These are phyloP conservation scores for Eupithecia insigniata DNA, from an alignment of 2,888 invertebrate species.

Conservation along the genomic window DNA sequence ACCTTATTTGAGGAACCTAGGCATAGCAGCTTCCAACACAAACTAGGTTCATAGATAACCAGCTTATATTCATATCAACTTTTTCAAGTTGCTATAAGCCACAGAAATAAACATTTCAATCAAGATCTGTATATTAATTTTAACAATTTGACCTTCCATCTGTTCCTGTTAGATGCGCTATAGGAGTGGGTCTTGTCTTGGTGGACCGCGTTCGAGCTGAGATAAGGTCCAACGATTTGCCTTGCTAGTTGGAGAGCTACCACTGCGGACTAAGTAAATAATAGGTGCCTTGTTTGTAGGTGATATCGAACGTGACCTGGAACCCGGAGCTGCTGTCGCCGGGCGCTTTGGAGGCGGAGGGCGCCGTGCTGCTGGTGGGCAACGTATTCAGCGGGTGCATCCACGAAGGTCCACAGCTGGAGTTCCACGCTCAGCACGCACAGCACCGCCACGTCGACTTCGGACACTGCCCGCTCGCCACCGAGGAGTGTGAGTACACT, in stretches of 20 bases:
- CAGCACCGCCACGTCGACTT: conserved; percentile 88
- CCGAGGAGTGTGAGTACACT: conserved; percentile 83
- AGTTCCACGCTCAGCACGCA: conserved; percentile 87
- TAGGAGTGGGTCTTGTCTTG: not conserved
- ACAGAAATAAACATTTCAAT: no score
- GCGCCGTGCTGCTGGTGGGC: conserved; percentile 90
- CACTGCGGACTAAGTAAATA: not conserved
- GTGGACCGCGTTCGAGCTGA: no score
- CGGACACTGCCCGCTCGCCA: conserved; percentile 90
- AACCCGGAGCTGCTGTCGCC: conserved; percentile 89
- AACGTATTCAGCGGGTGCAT: conserved; percentile 93
- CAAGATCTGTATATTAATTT: no score
- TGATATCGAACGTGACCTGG: conserved; percentile 91
- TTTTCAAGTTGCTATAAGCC: no score
- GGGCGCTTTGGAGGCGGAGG: conserved; percentile 88
- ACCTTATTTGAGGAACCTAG: no score
- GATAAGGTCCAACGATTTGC: not conserved
- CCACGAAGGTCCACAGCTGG: conserved; percentile 93
- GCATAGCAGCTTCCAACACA: no score
- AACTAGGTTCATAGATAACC: no score
- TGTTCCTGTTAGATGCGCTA: not conserved
- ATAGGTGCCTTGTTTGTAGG: conserved; percentile 62
- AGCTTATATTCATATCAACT: no score
- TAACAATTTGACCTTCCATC: no score
- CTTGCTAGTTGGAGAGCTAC: not conserved